Percentiles rank a stretch among this genome's conserved stretches.
phyloP scores from a whole-genome alignment of 2,113 vertebrate species.

The Strix uralensis region DNA sequence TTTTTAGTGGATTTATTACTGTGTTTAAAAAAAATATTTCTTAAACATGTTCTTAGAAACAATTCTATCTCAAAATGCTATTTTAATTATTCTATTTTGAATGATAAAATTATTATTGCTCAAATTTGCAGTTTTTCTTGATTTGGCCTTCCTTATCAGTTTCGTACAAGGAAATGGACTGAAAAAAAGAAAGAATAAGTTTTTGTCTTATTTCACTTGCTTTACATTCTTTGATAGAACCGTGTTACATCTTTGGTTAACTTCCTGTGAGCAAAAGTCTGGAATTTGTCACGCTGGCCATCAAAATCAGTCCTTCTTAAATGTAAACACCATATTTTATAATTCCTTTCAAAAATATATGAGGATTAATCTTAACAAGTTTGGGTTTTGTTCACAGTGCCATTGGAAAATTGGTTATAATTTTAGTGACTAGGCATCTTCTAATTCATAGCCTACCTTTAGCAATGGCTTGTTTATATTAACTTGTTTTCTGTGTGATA shows the following conservation, averaged over 20 bases:
- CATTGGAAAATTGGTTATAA: neutral
- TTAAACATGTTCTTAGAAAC: neutral
- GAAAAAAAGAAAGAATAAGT: neutral
- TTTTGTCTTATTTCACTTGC: neutral
- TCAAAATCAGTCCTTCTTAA: neutral
- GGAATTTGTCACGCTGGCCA: neutral
- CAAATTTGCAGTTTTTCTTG: neutral
- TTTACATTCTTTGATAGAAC: neutral
- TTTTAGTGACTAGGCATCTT: neutral
- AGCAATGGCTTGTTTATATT: neutral
- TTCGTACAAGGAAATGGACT: neutral
- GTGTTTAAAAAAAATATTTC: neutral
- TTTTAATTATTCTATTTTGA: neutral
- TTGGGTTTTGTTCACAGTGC: neutral
- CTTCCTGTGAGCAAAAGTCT: neutral
- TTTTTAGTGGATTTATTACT: neutral
- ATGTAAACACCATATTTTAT: neutral
- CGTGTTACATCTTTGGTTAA: neutral
- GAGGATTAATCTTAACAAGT: neutral
- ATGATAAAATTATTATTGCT: neutral
- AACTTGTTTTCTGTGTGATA: neutral
- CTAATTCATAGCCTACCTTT: neutral
- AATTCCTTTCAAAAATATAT: neutral
- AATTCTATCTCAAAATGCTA: neutral
- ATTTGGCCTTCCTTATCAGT: neutral